phyloP scores from a whole-genome alignment of 2,113 vertebrate genomes.

The Sapajus apella region DNA sequence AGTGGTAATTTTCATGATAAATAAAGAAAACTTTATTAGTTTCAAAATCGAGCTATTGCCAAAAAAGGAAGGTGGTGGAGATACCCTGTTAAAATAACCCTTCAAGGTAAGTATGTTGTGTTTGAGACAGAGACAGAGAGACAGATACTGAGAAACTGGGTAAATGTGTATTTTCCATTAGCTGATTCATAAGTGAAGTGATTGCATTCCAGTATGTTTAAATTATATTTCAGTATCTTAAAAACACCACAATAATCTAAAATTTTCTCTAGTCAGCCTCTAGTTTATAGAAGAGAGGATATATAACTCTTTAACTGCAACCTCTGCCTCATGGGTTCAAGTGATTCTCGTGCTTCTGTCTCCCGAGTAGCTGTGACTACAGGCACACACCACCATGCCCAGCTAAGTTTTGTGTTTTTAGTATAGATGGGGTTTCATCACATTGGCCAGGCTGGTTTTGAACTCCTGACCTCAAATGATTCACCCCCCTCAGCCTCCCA shows the following conservation, averaged over 20 bases:
- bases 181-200: background rate
- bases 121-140: background rate
- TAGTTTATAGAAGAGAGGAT: background rate
- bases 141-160: background rate
- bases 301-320: background rate
- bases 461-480: too few relatives aligned
- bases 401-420: too few relatives aligned
- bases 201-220: background rate
- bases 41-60: background rate
- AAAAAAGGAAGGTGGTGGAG: background rate
- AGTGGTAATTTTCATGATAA: background rate
- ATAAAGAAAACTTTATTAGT: background rate
- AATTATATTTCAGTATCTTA: background rate
- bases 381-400: too few relatives aligned
- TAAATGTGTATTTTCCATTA: background rate
- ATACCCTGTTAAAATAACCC: background rate
- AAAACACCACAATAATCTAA: background rate
- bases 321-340: too few relatives aligned
- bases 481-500: too few relatives aligned
- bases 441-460: too few relatives aligned
- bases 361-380: too few relatives aligned
- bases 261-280: background rate
- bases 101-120: background rate
- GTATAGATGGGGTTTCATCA: too few relatives aligned
- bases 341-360: too few relatives aligned